Base-by-base conservation (phyloP, 2,888 invertebrate species). In the Lymantria monacha region DNA sequence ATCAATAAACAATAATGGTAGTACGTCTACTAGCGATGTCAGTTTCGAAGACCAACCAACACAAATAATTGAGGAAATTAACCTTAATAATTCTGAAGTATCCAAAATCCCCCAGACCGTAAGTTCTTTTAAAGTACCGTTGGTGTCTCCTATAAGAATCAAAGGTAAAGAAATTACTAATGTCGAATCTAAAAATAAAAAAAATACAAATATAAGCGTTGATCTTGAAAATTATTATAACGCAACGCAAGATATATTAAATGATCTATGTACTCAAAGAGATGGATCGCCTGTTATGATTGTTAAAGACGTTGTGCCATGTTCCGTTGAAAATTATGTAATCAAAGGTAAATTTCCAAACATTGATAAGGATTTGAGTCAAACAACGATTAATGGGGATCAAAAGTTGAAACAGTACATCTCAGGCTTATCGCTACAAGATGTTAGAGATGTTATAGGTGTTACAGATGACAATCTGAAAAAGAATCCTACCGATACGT, bases 91-190 rank as follows among this genome's bases (percentile, higher is more conserved):
- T 59, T 49, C 46, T 14, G 43, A 30, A 42, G 22, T 42, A 22
- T 22, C 33, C 38, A 15, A 48, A 62, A 51, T 49, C 59, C 36
- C 51, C 49, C 33, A 57, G 5, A 61, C 73, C 55, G 57, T 70
- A 9, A 78, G 74, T 55, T 77, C 76, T 11, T 90, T 90, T 68
- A 90, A 89, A 77, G 61, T 85, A 36, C 89, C 90, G 7, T 57
- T 74, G 2, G 59, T 66, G 41, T 80, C 81, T 11, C 70, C 80
- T n/a, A 57, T 74, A 37, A 83, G 77, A 66, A 42, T 62, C 0
- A 85, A 76, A 69, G 79, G 66, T 58, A 85, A 79, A 64, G 72
- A 78, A n/a, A 56, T 61, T 13, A 49, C 61, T 11, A 67, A 64
- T 69, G 7, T 44, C 15, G 46, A 51, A 33, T 48, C 46, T 2